A percentile compares a stretch with the other conserved stretches of the same genome.
Conservation (phyloP, 2,888 invertebrate genomes). For the Lepeophtheirus nordmannii region DNA sequence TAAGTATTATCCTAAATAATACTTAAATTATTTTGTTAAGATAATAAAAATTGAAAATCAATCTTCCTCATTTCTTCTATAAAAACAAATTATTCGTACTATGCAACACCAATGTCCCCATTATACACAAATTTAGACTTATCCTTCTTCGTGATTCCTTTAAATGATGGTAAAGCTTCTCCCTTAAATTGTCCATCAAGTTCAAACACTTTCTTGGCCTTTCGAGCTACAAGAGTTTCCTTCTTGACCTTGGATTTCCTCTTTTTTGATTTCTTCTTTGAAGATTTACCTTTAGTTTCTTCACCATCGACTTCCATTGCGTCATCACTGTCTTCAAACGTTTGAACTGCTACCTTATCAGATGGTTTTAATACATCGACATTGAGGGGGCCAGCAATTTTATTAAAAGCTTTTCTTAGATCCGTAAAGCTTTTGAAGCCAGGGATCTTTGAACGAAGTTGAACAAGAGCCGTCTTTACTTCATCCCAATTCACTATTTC, state of each 20-base stretch:
- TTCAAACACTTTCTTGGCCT: constrained; percentile 9
- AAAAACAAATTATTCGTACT: too few relatives aligned
- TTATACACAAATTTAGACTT: too few relatives aligned
- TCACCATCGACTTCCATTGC: too few relatives aligned
- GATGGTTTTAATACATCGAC: not conserved
- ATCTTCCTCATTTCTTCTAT: too few relatives aligned
- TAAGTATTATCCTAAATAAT: too few relatives aligned
- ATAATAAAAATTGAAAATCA: too few relatives aligned
- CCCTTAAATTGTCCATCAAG: not conserved
- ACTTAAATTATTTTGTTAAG: too few relatives aligned
- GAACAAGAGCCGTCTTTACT: not conserved
- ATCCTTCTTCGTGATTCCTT: too few relatives aligned
- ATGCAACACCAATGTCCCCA: too few relatives aligned
- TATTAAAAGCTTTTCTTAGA: constrained; percentile 8
- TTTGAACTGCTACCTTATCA: not conserved
- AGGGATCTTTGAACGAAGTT: constrained; percentile 11
- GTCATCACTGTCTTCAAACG: too few relatives aligned
- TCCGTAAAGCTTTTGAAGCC: constrained; percentile 5
- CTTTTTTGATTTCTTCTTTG: constrained; percentile 11
- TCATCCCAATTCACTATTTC: constrained; percentile 6
- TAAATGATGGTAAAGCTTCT: too few relatives aligned
- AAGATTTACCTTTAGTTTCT: too few relatives aligned
- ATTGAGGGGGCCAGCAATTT: constrained; percentile 5
- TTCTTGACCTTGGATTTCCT: constrained; percentile 13
- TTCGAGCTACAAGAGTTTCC: not conserved